phyloP scores from a whole-genome alignment of 2,113 vertebrate genomes.

The Peromyscus californicus region DNA sequence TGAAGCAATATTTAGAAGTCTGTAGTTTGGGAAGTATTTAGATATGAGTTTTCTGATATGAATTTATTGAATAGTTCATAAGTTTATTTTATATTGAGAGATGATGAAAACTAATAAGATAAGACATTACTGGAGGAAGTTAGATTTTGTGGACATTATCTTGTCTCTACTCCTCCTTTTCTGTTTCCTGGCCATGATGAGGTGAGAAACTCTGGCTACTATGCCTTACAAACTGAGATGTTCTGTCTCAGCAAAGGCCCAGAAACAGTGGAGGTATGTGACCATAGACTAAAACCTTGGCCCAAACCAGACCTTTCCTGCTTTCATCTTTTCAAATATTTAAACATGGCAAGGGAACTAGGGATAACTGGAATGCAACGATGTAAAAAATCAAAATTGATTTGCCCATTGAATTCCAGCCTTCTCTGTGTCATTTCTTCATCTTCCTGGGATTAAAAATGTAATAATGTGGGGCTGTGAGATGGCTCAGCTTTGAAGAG shows the following conservation, averaged over 20 bases:
- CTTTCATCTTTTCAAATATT: not conserved
- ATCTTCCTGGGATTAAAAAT: no score
- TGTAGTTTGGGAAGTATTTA: not conserved
- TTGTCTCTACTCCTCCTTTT: not conserved
- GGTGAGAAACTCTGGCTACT: not conserved
- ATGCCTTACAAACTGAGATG: not conserved
- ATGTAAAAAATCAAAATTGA: not conserved
- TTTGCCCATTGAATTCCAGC: not conserved
- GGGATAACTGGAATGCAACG: not conserved
- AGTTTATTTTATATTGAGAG: not conserved
- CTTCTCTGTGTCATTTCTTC: not conserved
- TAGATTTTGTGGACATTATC: no score
- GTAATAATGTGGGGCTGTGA: not conserved
- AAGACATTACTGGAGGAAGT: not conserved
- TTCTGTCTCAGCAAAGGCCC: not conserved
- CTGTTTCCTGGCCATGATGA: not conserved
- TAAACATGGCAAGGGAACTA: not conserved
- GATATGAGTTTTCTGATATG: not conserved
- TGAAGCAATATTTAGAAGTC: not conserved
- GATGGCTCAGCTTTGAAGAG: not conserved
- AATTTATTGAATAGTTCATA: not conserved
- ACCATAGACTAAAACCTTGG: not conserved
- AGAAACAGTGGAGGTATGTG: not conserved
- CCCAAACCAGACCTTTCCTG: not conserved
- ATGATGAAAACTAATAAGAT: not conserved